Conservation (phyloP, 2,113 vertebrate species). For the Pundamilia nyererei region DNA sequence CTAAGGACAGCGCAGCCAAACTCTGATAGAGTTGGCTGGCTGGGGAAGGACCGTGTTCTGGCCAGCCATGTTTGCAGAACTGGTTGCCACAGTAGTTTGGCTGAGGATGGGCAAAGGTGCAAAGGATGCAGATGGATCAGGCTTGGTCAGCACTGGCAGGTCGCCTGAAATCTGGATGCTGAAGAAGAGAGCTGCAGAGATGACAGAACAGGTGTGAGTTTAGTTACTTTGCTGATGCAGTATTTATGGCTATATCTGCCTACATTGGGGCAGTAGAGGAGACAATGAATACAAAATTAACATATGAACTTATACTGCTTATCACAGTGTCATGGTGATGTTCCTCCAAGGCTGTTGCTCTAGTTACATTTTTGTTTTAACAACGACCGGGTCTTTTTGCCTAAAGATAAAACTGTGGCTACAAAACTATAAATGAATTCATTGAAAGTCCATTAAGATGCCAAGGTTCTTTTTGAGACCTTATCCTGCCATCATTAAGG, state of each 20-base stretch:
- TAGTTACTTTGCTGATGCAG: background rate
- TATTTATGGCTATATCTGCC: background rate
- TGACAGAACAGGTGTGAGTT: background rate
- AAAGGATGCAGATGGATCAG: slow-evolving; percentile 57
- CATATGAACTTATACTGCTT: background rate
- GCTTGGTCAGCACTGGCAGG: slow-evolving; percentile 62
- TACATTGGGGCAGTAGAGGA: background rate
- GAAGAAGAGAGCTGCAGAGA: slow-evolving; percentile 79
- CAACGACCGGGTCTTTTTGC: background rate
- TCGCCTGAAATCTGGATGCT: slow-evolving; percentile 74
- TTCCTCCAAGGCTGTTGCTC: background rate
- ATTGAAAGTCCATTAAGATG: background rate
- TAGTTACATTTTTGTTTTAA: background rate
- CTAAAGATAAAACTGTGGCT: background rate
- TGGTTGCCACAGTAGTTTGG: background rate
- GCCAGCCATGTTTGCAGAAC: background rate
- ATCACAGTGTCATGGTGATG: background rate
- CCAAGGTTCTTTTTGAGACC: background rate
- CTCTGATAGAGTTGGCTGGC: slow-evolving; percentile 66
- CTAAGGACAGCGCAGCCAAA: slow-evolving; percentile 82
- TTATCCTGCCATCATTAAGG: background rate
- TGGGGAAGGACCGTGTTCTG: background rate
- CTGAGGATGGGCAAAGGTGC: background rate
- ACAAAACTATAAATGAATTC: background rate
- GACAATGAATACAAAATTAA: background rate